Evolutionary conservation across 2,888 invertebrate species (phyloP).

Genomic region (Heliconius charithonia): DNA sequence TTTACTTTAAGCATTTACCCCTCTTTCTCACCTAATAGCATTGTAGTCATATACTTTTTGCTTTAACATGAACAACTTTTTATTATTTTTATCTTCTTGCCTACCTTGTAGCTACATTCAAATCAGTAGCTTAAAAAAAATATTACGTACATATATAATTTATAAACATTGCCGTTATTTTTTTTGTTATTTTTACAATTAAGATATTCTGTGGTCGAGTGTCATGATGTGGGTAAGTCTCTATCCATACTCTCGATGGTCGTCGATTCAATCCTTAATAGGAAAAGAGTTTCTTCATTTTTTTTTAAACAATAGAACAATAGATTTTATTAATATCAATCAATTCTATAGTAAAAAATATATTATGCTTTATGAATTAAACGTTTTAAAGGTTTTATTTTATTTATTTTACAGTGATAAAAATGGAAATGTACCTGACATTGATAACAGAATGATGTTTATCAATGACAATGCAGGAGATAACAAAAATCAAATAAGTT

Average conservation of each 20-base stretch:
- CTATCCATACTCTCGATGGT: not conserved
- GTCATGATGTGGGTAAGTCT: not conserved
- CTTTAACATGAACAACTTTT: constrained; percentile 15
- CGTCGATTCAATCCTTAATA: not conserved
- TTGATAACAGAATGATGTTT: not conserved
- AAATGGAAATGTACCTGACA: not conserved
- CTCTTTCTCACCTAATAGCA: constrained; percentile 37
- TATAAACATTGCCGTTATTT: not conserved
- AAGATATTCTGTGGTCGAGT: not conserved
- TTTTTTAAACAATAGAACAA: too few species aligned
- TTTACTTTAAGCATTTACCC: constrained; percentile 40
- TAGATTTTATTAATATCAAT: not conserved
- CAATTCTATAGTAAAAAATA: not conserved
- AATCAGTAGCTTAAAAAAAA: not conserved
- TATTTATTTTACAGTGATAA: not conserved
- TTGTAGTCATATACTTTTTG: constrained; percentile 13
- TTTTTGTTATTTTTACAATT: not conserved
- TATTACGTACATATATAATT: not conserved
- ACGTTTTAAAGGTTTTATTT: not conserved
- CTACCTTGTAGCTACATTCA: not conserved
- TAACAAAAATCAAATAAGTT: not conserved
- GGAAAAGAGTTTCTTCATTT: too few species aligned
- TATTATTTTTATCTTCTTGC: constrained; percentile 12
- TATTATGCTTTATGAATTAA: not conserved
- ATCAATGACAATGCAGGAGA: not conserved